Base-by-base conservation (phyloP, 2,888 invertebrate genomes). In the Tethea ocularis region DNA sequence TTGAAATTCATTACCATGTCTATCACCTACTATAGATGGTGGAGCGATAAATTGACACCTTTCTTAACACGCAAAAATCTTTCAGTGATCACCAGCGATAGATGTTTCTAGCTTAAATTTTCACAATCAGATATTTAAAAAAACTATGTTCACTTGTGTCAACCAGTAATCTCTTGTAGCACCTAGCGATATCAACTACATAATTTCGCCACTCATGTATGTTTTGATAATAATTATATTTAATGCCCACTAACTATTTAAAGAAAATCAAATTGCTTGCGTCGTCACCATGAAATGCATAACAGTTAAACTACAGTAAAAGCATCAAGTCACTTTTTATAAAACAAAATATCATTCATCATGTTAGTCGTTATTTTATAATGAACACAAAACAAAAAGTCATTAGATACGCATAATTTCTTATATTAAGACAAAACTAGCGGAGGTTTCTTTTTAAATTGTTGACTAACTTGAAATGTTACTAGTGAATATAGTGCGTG, bases 221-320 rank as follows among this genome's bases (percentile, higher is more conserved):
- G n/a, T 38, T 38, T 2, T 38, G 41, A 20, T 46, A 15, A 17
- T 17, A 20, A 46, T n/a, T 6, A 17, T 46, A 46, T 20, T 20
- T 46, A n/a, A 46, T 46, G 17, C 41, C 41, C 17, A 46, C 17
- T 17, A 38, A 38, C 38, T 17, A n/a, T 46, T 7, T 8, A 46
- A 17, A 46, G 17, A 46, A 46, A 20, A 46, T 46, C 41, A 46
- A 46, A 20, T 46, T 20, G 17, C 41, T 46, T 20, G 41, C 8
- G 7, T 46, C 41, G 7, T 46, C 41, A 46, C 41, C 41, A 59
- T 52, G 51, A 59, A 59, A 56, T 64, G 57, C 58, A 56, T 53
- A n/a, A n/a, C 17, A 56, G 41, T 58, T 57, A 62, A 38, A 46
- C 41, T 20, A 46, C 17, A 46, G 17, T 46, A 46, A 46, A 38